Evolutionary conservation across 1,140 invertebrate species (phyloP).

Genomic region (Alviniconcha marisindica): DNA sequence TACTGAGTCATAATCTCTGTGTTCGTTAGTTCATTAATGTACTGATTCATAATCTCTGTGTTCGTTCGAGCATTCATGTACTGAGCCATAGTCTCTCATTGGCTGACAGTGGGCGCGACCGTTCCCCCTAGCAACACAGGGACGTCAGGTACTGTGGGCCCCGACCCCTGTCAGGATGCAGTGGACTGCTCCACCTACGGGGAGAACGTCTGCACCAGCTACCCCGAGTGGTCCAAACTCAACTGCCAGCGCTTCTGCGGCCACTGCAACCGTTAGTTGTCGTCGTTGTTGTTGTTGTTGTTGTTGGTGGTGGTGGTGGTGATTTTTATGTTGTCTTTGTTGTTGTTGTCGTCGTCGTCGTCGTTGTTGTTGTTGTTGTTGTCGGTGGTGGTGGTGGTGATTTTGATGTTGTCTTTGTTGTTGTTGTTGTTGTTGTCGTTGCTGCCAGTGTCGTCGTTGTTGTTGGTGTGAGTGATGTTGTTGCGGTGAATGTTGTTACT

Average conservation of each 20-base stretch:
- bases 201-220: constrained; percentile 53
- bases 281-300: background rate
- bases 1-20: no score
- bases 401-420: background rate
- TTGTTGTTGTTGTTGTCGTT: no score
- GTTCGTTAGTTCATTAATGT: no score
- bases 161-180: constrained; percentile 57
- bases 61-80: no score
- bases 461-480: no score
- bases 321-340: background rate
- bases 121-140: constrained; percentile 33
- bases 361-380: background rate
- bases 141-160: constrained; percentile 43
- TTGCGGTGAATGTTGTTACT: no score
- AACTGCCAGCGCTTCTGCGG: constrained; percentile 63
- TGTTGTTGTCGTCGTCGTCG: background rate
- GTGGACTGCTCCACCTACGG: constrained; percentile 59
- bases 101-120: constrained; percentile 30
- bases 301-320: background rate
- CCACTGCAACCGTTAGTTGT: constrained; percentile 57
- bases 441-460: no score
- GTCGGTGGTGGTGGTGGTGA: background rate
- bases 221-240: constrained; percentile 57
- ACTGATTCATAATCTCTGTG: no score
- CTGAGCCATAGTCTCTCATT: no score